Conservation (phyloP, 2,888 invertebrate genomes). For the Pterostichus madidus region DNA sequence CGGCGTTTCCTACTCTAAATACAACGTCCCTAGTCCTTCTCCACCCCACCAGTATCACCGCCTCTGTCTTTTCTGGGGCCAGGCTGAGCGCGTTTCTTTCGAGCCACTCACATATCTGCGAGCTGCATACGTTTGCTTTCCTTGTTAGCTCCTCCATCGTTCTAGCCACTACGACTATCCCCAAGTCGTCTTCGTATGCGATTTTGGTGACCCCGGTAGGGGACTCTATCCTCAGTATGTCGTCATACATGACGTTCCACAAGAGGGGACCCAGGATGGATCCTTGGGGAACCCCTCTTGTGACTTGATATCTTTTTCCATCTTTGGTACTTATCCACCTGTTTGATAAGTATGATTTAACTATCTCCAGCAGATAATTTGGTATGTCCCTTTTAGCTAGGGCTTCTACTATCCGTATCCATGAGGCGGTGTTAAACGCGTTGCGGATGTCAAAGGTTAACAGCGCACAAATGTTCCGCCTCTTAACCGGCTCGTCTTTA, state of each 20-base stretch:
- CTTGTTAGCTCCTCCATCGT: not conserved
- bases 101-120: not conserved
- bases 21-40: not conserved
- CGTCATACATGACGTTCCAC: slow-evolving; percentile 6
- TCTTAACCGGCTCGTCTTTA: not conserved
- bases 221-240: not conserved
- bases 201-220: not conserved
- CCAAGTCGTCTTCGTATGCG: slow-evolving; percentile 1
- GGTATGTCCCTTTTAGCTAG: not conserved
- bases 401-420: not conserved
- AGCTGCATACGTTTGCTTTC: not conserved
- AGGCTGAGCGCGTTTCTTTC: not conserved
- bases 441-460: slow-evolving; percentile 5
- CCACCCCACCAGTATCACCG: not conserved
- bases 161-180: not conserved
- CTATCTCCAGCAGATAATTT: not conserved
- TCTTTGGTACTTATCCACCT: not conserved
- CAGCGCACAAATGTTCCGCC: not conserved
- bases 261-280: slow-evolving; percentile 9
- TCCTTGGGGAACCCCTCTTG: slow-evolving; percentile 2
- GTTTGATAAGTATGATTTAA: not conserved
- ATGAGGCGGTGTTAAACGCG: slow-evolving; percentile 2
- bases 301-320: not conserved
- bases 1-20: too few species aligned
- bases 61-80: not conserved